Base-by-base conservation (phyloP, 2,888 invertebrate species). In the Coleophora deauratella region DNA sequence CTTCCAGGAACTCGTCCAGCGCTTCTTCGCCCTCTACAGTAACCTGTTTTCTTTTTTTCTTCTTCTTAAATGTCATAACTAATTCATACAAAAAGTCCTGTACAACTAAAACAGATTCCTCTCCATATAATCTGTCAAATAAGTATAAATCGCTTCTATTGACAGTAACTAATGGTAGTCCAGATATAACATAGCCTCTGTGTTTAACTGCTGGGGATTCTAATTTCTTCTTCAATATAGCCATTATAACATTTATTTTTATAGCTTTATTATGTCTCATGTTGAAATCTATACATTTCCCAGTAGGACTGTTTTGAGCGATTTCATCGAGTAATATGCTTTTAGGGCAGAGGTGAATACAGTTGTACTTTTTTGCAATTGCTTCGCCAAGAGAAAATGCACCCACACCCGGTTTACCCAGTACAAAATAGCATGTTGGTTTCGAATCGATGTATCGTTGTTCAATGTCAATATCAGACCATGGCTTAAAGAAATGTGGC, bases 131-230 rank as follows among this genome's bases (percentile, higher is more conserved):
- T 34, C 54, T 51, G 38, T 58, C 47, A 28, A 62, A 48, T 27
- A 68, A 53, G 50, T 57, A 64, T 46, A 60, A 47, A 27, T 59
- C 43, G 35, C 50, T 55, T 49, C 52, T 62, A 40, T 40, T 57
- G 37, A 85, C 80, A 2, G 87, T 79, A n/a, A 91, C 76, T 31
- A 91, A 61, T 13, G 92, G 92, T 46, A 91, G 70, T 7, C 90
- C 91, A 43, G 89, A 88, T 49, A 91, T 64, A 2, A 92, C 82
- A 75, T 89, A 91, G 8, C 91, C 92, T 57, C 89, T 74, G 55
- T 91, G 88, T 52, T 72, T 62, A 11, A 88, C 77, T 21, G 81
- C 77, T 42, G 82, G 75, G 13, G 84, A 82, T 36, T 77, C 64
- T 1, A 90, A 48, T 55, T 89, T 87, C 38, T 67, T 69, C 50